Evolutionary conservation across 2,888 invertebrate genomes (phyloP), one percentile per base, ranked within the genome.

Genomic region (Drosophila atripex): DNA sequence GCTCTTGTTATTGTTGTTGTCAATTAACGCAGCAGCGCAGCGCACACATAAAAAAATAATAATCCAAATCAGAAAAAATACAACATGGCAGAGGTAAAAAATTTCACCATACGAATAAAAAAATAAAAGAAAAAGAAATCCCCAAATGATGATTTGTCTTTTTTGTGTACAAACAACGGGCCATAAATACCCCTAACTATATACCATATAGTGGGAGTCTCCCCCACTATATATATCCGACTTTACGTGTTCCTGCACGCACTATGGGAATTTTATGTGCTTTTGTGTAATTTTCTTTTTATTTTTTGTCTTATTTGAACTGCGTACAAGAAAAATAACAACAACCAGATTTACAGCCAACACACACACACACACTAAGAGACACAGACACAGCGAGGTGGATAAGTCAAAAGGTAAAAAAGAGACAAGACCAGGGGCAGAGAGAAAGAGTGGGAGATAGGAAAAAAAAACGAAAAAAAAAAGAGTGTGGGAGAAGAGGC

Each of bases 21-120:
- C 83, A 82, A 86, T 86, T 86, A 79, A 85, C 83, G 83, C 76
- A 54, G 61, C 30, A 32, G 35, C 35, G 35, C 35, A 25, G 25
- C 14, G 6, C 39, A 7, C 61, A 75, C 58, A 77, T 55, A 69
- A 46, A 35, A 35, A 49, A 58, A 51, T 16, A 39, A 23, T 23
- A 23, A 23, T 23, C 4, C 4, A 23, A 23, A 23, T 18, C 7
- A 41, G 16, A 41, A 41, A 59, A 73, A 70, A 76, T 66, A 74
- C 82, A 82, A 82, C 74, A 85, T 79, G 79, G 83, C 83, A 78
- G 80, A 75, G 51, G 49, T 71, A 70, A 80, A 85, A 70, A 80
- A 85, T 82, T 80, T 80, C 82, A 78, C 80, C 82, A 80, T 61
- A 73, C 60, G 63, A 76, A 32, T 12, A 38, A 47, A 68, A 55